Base-by-base conservation (phyloP, 1,140 invertebrate genomes). In the Contarinia nasturtii region DNA sequence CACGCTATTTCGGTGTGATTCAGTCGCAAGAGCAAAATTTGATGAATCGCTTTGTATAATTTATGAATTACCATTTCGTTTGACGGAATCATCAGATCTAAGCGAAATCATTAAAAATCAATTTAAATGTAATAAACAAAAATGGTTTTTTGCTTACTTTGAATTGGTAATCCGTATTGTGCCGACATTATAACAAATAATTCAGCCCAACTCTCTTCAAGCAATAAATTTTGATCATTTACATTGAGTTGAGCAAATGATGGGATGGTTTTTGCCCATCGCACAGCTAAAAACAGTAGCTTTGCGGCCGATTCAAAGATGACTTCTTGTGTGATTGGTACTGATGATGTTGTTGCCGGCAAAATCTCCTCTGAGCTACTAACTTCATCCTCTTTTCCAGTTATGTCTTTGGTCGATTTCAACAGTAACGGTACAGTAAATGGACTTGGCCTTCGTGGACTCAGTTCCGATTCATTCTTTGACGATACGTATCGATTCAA, bases 1-100 rank as follows among this genome's bases (percentile, higher is more conserved):
- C 80, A 89, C 19, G 86, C 81, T 55, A 80, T 83, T 58, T 91
- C 86, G 0, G 81, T 85, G 55, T 84, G 76, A 61, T 90, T 85
- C 7, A 87, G 70, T 50, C 73, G 67, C 36, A 80, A 63, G 0
- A 74, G 60, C 18, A 69, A 65, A 50, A 86, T 73, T 53, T 77
- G 71, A n/a, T 70, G 68, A 14, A 86, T 65, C 48, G 46, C 69
- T 64, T 58, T 75, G 67, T 42, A 69, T 59, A 60, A 68, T 67
- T 49, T 74, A 66, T 44, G 64, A 54, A 0, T 73, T 62, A 10
- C 27, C 22, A 65, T 53, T 33, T 70, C 53, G 34, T 63, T 47
- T 47, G 58, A 59, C 60, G 51, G 33, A 53, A 54, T 46, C 38
- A 43, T 52, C 48, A 47, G 40, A 40, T 44, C 27, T 44, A 18